Base-by-base conservation (phyloP, 2,888 invertebrate genomes). In the Alentia gelatinosa region DNA sequence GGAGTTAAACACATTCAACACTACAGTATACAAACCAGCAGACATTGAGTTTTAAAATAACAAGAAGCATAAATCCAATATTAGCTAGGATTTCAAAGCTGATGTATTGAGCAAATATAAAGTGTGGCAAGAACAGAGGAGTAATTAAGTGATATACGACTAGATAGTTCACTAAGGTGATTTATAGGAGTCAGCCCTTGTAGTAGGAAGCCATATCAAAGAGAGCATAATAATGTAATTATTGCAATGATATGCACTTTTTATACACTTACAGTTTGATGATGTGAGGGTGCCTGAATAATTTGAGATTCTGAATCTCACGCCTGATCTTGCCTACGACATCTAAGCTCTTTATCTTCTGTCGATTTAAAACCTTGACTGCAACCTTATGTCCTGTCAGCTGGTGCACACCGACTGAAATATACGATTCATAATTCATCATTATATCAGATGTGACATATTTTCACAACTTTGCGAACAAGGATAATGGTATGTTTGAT, bases 211-310 rank as follows among this genome's bases (percentile, higher is more conserved):
- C n/a, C n/a, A n/a, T n/a, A n/a, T n/a, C n/a, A n/a, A n/a, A n/a
- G n/a, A n/a, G n/a, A n/a, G n/a, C n/a, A n/a, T n/a, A n/a, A n/a
- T n/a, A n/a, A n/a, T n/a, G n/a, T n/a, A n/a, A n/a, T n/a, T n/a
- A n/a, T n/a, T n/a, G n/a, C n/a, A n/a, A n/a, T n/a, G n/a, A n/a
- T n/a, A n/a, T n/a, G n/a, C n/a, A n/a, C n/a, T n/a, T n/a, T n/a
- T n/a, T n/a, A n/a, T n/a, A 37, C 50, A 95, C 95, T 97, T 98
- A 99, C 97, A 99, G 96, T 97, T 99, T 99, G 93, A 99, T 99
- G 94, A 99, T 99, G 96, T 99, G 99, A 4, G 99, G 99, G 97
- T 99, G 99, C 93, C 99, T 97, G 95, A 99, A 99, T n/a, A 99
- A 97, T 96, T 99, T 99, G 50, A 99, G 97, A 97, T 99, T 99